A percentile compares a stretch with the other conserved stretches of the same genome.
Conservation (phyloP, 2,888 invertebrate species). For the Rotaria macrura region DNA sequence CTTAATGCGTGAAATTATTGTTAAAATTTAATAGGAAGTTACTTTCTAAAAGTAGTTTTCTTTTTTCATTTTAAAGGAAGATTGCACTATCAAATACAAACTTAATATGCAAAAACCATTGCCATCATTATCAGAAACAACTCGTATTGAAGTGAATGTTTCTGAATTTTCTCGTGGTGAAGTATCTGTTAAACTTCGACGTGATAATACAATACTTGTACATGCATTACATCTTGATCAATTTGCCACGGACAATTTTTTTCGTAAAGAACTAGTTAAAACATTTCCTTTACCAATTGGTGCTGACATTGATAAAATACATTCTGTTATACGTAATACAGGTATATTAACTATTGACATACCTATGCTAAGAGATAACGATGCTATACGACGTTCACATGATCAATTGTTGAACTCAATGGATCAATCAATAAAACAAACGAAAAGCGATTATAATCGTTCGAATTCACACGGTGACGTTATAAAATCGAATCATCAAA, state of each 20-base stretch:
- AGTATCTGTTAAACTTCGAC: not conserved
- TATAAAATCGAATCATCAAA: not conserved
- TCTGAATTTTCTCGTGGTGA: slow-evolving; percentile 6
- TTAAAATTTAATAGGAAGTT: no score
- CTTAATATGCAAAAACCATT: not conserved
- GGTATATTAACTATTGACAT: slow-evolving; percentile 6
- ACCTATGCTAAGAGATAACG: not conserved
- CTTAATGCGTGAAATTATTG: no score
- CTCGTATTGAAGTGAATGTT: slow-evolving; percentile 8
- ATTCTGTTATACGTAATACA: slow-evolving; percentile 7
- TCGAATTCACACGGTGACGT: not conserved
- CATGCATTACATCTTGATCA: slow-evolving; percentile 13
- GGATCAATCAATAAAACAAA: not conserved
- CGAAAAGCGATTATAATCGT: not conserved
- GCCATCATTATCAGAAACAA: not conserved
- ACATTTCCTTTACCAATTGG: not conserved
- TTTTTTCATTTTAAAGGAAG: no score
- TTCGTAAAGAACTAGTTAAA: slow-evolving; percentile 19
- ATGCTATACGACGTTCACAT: not conserved
- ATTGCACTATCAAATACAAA: no score
- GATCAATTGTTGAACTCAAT: not conserved
- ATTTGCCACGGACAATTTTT: slow-evolving; percentile 13
- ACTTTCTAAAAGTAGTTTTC: no score
- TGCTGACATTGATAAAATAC: slow-evolving; percentile 9
- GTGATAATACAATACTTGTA: slow-evolving; percentile 3